Conservation (phyloP, 2,797 vertebrate species). For the Steatocranus sp. region DNA sequence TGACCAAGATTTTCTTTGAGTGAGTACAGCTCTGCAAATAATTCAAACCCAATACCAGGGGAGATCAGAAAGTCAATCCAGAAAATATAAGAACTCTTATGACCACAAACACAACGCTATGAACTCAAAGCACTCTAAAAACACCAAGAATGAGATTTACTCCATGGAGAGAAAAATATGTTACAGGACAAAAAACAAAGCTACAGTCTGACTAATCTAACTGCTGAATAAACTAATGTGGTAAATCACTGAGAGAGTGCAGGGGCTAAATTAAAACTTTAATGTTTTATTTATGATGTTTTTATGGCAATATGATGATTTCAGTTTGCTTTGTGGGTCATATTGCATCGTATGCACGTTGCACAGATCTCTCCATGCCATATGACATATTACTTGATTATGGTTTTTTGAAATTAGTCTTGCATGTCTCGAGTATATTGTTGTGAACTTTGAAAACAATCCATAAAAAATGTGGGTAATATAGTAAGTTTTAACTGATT, state of each 20-base stretch:
- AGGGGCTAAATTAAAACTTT: neutral
- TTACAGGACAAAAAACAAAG: neutral
- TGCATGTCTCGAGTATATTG: neutral
- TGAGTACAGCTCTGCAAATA: neutral
- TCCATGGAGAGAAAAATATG: neutral
- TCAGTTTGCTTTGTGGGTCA: neutral
- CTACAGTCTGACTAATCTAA: neutral
- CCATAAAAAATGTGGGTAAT: neutral
- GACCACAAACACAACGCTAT: neutral
- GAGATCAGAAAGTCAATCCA: neutral
- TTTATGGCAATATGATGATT: neutral
- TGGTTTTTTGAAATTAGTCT: neutral
- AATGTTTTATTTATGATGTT: neutral
- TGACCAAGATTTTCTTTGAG: neutral
- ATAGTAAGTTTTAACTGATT: neutral
- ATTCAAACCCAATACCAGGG: neutral
- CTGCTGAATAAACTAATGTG: neutral
- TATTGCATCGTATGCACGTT: neutral
- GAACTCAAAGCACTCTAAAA: neutral
- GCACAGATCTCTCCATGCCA: neutral
- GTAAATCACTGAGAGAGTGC: neutral
- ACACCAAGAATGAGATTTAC: neutral
- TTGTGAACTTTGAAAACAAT: neutral
- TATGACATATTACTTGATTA: neutral
- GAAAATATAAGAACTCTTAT: neutral